Evolutionary conservation across 2,888 invertebrate species (phyloP).

Genomic region (Polydrusus cervinus): DNA sequence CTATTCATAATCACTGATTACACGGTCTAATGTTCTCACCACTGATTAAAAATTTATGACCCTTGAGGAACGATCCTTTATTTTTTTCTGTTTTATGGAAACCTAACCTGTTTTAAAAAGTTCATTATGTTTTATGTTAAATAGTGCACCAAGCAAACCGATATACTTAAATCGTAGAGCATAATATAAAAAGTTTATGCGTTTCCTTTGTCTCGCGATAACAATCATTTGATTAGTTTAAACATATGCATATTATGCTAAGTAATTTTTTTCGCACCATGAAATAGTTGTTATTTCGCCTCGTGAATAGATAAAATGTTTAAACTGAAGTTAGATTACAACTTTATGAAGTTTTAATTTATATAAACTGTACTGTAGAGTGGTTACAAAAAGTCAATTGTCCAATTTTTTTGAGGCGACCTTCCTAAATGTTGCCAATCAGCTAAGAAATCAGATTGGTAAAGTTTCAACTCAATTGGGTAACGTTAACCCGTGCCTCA

Average conservation of each 20-base stretch:
- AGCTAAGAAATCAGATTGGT: too few relatives aligned
- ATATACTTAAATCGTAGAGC: slow-evolving; percentile 33
- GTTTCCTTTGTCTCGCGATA: slow-evolving; percentile 42
- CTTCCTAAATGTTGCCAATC: too few relatives aligned
- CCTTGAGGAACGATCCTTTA: slow-evolving; percentile 4
- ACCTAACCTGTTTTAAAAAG: slow-evolving; percentile 13
- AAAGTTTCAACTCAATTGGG: too few relatives aligned
- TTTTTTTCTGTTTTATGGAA: slow-evolving; percentile 24
- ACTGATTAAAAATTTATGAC: slow-evolving; percentile 11
- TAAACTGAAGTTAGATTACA: neutral
- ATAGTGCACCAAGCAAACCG: slow-evolving; percentile 33
- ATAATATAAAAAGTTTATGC: slow-evolving; percentile 35
- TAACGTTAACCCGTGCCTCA: too few relatives aligned
- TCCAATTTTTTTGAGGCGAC: too few relatives aligned
- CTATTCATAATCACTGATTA: neutral
- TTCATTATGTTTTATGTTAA: slow-evolving; percentile 35
- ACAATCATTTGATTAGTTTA: slow-evolving; percentile 40
- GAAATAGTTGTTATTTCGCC: neutral
- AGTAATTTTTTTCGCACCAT: slow-evolving; percentile 20
- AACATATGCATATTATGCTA: slow-evolving; percentile 34
- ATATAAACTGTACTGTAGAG: too few relatives aligned
- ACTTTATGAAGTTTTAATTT: slow-evolving; percentile 8
- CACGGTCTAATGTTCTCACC: slow-evolving; percentile 2
- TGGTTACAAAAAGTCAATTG: too few relatives aligned
- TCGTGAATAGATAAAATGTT: slow-evolving; percentile 12